Base-by-base conservation (phyloP, 2,888 invertebrate genomes). In the Lucinisca nassula region DNA sequence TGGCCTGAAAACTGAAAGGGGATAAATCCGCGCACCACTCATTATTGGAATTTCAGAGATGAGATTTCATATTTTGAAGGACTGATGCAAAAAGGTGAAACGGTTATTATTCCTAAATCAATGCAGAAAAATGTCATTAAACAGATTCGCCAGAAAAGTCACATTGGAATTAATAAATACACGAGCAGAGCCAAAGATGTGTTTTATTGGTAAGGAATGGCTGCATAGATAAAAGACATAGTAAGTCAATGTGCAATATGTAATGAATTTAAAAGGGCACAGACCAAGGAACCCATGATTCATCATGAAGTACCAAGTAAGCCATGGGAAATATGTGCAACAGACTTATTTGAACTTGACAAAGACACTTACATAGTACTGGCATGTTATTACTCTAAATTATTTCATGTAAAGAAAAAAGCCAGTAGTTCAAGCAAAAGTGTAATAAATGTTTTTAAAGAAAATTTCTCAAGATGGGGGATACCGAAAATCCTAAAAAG, bases 61-160 rank as follows among this genome's bases (percentile, higher is more conserved):
- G 61, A 61, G 27, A 61, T 61, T 30, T 61, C 61, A 61, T 61
- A 61, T 24, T 61, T 61, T 30, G 61, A 61, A 27, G 61, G 61
- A 61, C 27, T 61, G 27, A 61, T 61, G 61, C 30, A 27, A 4
- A 61, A 61, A 61, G 61, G 61, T 1, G 30, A 61, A 61, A 61
- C 24, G 17, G 61, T 61, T 24, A 61, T 61, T 61, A 61, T 61
- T 61, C 61, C 30, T 10, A 61, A 61, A 30, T 61, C 30, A 4
- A 61, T 61, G 24, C 30, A 61, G 27, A 61, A 61, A 61, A 27
- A 4, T 27, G 61, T 61, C 6, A 61, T 61, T 27, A 17, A 61
- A 21, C 61, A 61, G 30, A 24, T 61, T 27, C 61, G 27, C 30
- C 27, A 61, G 61, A 61, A 61, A 61, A 61, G 61, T 61, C 61